phyloP scores from a whole-genome alignment of 2,888 invertebrate species.

The Lycia hirtaria region DNA sequence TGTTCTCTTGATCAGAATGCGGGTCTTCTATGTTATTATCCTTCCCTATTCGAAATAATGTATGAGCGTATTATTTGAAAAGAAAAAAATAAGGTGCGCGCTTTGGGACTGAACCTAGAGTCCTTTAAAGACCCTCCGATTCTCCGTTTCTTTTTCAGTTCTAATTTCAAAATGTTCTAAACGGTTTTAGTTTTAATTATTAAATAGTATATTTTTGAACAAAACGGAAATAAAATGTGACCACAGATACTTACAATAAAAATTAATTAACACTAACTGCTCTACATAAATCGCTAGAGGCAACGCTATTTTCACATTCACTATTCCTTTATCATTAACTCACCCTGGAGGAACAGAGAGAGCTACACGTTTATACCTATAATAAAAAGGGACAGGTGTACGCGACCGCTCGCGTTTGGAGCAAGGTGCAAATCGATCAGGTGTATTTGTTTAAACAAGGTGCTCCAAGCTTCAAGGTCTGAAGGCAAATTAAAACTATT shows the following conservation, averaged over 20 bases:
- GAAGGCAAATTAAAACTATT: conserved; percentile 62
- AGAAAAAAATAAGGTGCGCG: too few relatives aligned
- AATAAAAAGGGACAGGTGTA: conserved; percentile 62
- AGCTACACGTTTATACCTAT: conserved; percentile 44
- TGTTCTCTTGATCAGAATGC: too few relatives aligned
- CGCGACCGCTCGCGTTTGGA: conserved; percentile 56
- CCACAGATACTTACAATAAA: too few relatives aligned
- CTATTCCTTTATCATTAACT: conserved; percentile 42
- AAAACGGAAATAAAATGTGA: background rate
- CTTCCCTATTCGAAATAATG: too few relatives aligned
- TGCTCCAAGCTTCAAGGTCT: conserved; percentile 63
- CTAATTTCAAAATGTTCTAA: too few relatives aligned
- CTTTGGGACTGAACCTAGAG: too few relatives aligned
- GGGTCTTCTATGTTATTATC: too few relatives aligned
- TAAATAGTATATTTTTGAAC: too few relatives aligned
- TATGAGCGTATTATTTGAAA: too few relatives aligned
- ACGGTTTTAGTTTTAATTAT: too few relatives aligned
- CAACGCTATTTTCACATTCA: conserved; percentile 43
- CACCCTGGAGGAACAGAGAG: conserved; percentile 51
- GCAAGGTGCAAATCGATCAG: conserved; percentile 84
- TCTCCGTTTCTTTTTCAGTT: too few relatives aligned
- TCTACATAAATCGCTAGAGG: conserved; percentile 46
- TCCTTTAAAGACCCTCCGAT: too few relatives aligned
- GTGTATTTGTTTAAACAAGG: conserved; percentile 83
- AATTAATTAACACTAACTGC: conserved; percentile 12